Percentiles rank a stretch among this genome's conserved stretches.
These are phyloP conservation scores for Caenorhabditis becei DNA, from an alignment of 2,888 invertebrate genomes.

Conservation along the genomic window DNA sequence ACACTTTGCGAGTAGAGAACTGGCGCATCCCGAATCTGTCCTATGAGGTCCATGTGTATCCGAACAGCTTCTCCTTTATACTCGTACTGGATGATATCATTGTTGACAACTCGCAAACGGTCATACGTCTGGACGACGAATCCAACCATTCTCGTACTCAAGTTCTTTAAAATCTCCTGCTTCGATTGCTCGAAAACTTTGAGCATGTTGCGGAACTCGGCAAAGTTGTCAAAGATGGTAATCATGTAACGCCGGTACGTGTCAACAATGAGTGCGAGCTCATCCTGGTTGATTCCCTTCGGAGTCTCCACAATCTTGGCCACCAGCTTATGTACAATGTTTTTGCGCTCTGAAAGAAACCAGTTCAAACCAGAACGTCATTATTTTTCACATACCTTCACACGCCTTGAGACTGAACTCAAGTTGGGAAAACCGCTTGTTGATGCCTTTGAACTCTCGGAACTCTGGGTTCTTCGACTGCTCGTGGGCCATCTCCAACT, in stretches of 20 bases:
- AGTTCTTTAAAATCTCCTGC: constrained; percentile 73
- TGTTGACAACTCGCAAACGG: constrained; percentile 68
- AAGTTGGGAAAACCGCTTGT: constrained; percentile 74
- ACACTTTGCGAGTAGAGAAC: constrained; percentile 75
- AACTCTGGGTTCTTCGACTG: constrained; percentile 70
- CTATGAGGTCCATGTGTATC: constrained; percentile 68
- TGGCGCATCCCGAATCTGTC: constrained; percentile 74
- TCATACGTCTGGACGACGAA: constrained; percentile 73
- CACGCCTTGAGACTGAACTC: constrained; percentile 66
- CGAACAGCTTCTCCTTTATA: constrained; percentile 70
- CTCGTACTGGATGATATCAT: constrained; percentile 75
- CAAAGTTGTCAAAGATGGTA: constrained; percentile 53
- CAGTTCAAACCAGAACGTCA: not conserved
- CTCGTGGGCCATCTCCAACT: constrained; percentile 62
- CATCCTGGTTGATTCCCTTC: constrained; percentile 36
- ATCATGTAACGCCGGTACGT: constrained; percentile 57
- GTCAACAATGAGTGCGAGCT: constrained; percentile 46
- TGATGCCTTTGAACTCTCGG: constrained; percentile 77
- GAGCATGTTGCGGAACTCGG: constrained; percentile 62
- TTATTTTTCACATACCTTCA: constrained; percentile 45
- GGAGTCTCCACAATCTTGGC: constrained; percentile 57
- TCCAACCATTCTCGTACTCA: constrained; percentile 69
- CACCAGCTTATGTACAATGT: constrained; percentile 42
- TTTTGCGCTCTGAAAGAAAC: constrained; percentile 51
- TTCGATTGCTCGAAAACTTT: constrained; percentile 74